Percentiles rank a stretch among this genome's conserved stretches.
Evolutionary conservation across 2,888 invertebrate species (phyloP).

Genomic region (Gibbula magus): DNA sequence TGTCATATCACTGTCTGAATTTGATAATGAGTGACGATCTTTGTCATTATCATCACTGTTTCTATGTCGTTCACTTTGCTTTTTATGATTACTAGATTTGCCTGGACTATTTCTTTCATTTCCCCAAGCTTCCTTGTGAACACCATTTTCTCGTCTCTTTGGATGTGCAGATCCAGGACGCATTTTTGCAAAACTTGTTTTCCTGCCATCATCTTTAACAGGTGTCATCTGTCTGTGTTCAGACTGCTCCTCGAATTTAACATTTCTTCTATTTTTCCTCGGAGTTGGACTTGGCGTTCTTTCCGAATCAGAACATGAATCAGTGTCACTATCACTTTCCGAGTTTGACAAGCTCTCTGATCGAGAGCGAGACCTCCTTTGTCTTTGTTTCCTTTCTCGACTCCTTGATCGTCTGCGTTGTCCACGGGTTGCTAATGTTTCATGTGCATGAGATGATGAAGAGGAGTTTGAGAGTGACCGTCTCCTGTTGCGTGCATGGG

Average conservation of each 20-base stretch:
- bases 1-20: constrained; percentile 70
- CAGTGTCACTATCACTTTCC: neutral
- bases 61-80: neutral
- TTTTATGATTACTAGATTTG: neutral
- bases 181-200: neutral
- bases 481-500: constrained; percentile 8
- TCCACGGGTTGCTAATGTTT: neutral
- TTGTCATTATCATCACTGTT: constrained; percentile 24
- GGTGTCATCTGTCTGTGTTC: constrained; percentile 19
- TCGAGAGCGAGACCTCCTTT: neutral
- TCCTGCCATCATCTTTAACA: constrained; percentile 25
- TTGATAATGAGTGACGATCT: constrained; percentile 41
- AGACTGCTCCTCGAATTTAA: constrained; percentile 25
- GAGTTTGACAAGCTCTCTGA: constrained; percentile 15
- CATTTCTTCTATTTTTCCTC: neutral
- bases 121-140: constrained; percentile 51
- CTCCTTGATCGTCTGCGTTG: neutral
- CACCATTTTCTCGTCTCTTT: constrained; percentile 40
- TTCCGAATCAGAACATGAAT: constrained; percentile 3
- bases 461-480: neutral
- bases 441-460: neutral
- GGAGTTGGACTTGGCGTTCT: neutral
- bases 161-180: constrained; percentile 18
- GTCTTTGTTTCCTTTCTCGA: neutral
- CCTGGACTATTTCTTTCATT: neutral